These are phyloP conservation scores for Poeciliopsis turrubarensis DNA, from an alignment of 2,113 vertebrate genomes.

Conservation along the genomic window DNA sequence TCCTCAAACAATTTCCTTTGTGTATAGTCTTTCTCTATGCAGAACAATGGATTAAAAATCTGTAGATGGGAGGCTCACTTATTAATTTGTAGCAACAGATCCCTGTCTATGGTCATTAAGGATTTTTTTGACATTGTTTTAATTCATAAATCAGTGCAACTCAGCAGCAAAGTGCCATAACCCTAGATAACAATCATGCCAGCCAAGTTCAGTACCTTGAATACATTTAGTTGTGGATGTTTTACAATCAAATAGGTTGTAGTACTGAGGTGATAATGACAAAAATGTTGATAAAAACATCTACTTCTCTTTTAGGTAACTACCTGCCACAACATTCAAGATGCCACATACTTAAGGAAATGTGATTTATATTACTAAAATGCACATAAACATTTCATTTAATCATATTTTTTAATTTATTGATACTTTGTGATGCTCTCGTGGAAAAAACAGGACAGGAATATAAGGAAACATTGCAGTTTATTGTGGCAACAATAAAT, in stretches of 20 bases:
- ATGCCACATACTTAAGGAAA: no score
- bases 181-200: slow-evolving; percentile 35
- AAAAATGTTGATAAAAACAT: no score
- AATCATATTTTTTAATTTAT: no score
- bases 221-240: slow-evolving; percentile 15
- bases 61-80: not conserved
- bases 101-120: not conserved
- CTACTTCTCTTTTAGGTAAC: no score
- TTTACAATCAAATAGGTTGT: slow-evolving; percentile 29
- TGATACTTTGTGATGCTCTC: not conserved
- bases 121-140: not conserved
- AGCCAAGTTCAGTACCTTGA: slow-evolving; percentile 12
- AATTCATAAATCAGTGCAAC: not conserved
- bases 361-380: no score
- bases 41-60: not conserved
- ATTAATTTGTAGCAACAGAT: no score
- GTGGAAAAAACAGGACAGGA: not conserved
- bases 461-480: no score
- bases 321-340: no score
- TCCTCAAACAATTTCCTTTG: no score
- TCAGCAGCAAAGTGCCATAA: not conserved
- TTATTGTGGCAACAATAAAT: no score
- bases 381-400: slow-evolving; percentile 26
- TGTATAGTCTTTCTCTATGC: not conserved
- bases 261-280: no score